phyloP scores from a whole-genome alignment of 2,888 invertebrate species.

The Drosophila planitibia region DNA sequence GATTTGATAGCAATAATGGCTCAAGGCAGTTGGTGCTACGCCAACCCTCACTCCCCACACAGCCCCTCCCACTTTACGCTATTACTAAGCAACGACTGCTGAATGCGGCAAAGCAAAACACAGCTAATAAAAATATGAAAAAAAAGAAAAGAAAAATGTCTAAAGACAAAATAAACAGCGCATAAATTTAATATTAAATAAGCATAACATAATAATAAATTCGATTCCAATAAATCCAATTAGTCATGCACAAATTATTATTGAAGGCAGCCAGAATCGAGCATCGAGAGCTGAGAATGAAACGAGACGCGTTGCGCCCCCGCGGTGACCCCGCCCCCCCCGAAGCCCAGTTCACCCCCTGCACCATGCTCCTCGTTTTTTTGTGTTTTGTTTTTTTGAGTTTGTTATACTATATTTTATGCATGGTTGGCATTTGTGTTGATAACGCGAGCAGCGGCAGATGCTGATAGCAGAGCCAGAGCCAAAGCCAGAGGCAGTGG shows the following conservation, averaged over 20 bases:
- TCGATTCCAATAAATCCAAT: constrained; percentile 83
- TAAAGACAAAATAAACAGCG: constrained; percentile 69
- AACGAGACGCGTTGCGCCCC: constrained; percentile 28
- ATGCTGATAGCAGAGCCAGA: constrained; percentile 45
- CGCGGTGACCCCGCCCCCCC: constrained; percentile 16
- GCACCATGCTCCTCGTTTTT: neutral
- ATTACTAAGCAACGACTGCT: constrained; percentile 1
- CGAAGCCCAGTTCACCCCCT: constrained; percentile 2
- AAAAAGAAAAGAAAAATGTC: constrained; percentile 10
- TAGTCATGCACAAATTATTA: constrained; percentile 83
- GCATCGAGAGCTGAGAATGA: constrained; percentile 26
- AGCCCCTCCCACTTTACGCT: neutral
- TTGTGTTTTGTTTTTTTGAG: neutral
- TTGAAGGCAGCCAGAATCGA: constrained; percentile 56
- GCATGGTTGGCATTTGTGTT: constrained; percentile 69
- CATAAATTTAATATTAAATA: constrained; percentile 78
- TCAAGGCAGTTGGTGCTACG: neutral
- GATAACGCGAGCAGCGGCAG: constrained; percentile 51
- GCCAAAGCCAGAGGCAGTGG: neutral
- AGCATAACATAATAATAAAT: constrained; percentile 82
- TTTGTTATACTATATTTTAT: constrained; percentile 55
- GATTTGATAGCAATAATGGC: neutral
- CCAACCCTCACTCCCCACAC: neutral
- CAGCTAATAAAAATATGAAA: neutral
- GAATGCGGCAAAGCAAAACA: constrained; percentile 14